phyloP scores from a whole-genome alignment of 2,113 vertebrate species.

The Agelaius tricolor region DNA sequence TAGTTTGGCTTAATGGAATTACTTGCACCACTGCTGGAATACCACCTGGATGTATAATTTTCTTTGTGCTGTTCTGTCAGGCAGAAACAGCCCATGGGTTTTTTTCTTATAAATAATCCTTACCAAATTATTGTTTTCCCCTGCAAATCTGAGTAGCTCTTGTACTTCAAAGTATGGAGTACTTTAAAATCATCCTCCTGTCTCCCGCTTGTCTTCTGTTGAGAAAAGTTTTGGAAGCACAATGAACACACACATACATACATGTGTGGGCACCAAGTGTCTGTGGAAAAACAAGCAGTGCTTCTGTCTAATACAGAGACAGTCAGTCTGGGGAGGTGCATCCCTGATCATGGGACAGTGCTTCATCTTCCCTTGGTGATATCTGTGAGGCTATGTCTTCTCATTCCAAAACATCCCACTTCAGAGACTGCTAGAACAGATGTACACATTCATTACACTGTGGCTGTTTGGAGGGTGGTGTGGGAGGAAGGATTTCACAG shows the following conservation, averaged over 20 bases:
- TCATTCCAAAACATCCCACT: background rate
- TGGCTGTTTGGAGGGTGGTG: accelerated
- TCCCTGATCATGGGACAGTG: background rate
- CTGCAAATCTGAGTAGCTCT: background rate
- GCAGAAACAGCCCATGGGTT: accelerated
- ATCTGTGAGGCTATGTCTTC: background rate
- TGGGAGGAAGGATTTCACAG: background rate
- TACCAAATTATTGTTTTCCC: background rate
- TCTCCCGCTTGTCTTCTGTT: background rate
- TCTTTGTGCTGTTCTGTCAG: background rate
- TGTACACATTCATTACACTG: background rate
- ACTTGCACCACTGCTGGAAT: background rate
- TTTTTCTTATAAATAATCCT: background rate
- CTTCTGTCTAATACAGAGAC: background rate
- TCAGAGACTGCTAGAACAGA: background rate
- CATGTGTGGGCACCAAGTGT: background rate
- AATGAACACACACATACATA: background rate
- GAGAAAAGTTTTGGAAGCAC: background rate
- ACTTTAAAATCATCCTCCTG: background rate
- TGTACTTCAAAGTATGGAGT: background rate
- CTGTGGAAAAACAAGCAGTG: background rate
- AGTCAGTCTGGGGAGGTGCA: background rate
- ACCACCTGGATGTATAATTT: background rate
- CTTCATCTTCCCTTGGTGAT: background rate
- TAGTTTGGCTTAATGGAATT: background rate